A percentile compares a stretch with the other conserved stretches of the same genome.
phyloP scores from a whole-genome alignment of 2,888 invertebrate genomes.

The Heliconius erato region DNA sequence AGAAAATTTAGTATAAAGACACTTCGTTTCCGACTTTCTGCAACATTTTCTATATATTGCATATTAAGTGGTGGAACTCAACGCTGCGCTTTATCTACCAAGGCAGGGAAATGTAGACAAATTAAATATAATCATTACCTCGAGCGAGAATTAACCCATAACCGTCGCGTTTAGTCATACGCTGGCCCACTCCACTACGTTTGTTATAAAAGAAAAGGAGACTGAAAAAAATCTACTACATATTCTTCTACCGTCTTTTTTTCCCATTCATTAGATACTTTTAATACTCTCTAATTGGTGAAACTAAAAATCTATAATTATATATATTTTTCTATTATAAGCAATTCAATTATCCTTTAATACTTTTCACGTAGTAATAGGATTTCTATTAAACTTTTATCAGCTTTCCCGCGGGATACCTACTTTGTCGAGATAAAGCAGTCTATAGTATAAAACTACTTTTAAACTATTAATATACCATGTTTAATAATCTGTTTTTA shows the following conservation, averaged over 20 bases:
- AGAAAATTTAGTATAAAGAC: background rate
- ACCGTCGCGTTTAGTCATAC: background rate
- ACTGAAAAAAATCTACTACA: too few species aligned
- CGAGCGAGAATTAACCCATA: too few species aligned
- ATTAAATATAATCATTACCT: too few species aligned
- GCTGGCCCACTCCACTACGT: background rate
- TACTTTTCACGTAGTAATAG: background rate
- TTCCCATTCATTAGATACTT: background rate
- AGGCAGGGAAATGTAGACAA: background rate
- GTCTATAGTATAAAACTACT: background rate
- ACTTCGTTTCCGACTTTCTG: background rate
- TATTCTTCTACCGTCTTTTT: background rate
- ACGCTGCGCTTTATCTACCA: background rate
- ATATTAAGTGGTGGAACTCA: background rate
- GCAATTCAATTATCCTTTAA: background rate
- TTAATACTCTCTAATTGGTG: background rate
- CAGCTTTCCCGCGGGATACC: background rate
- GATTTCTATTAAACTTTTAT: background rate
- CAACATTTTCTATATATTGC: background rate
- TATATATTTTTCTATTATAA: background rate
- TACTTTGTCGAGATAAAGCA: background rate
- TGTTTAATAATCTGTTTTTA: too few species aligned
- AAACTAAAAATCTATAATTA: background rate
- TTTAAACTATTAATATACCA: too few species aligned
- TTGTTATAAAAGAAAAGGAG: background rate